Base-by-base conservation (phyloP, 1,140 invertebrate genomes). In the Drosophila cardini region DNA sequence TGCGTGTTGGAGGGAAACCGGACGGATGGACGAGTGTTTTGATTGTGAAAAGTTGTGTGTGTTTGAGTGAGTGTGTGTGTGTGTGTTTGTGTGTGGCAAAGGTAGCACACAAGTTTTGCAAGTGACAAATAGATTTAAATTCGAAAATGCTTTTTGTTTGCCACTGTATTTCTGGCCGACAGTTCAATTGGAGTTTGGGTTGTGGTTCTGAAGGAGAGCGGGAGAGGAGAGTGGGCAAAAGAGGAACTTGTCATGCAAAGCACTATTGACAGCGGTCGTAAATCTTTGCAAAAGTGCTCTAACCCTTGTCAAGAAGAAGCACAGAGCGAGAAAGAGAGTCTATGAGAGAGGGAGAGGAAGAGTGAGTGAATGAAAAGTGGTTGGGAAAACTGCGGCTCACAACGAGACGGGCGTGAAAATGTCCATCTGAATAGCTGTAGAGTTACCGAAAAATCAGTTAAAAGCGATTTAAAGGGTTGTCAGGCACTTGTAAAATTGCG, bases 91-190 rank as follows among this genome's bases (percentile, higher is more conserved):
- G 21, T 26, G 8, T 36, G 52, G 10, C 21, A 84, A 89, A 90
- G 84, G 84, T 90, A 80, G 84, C 85, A 60, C 80, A 87, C 80
- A 87, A 87, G 72, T 87, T 89, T 87, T 52, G 73, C 84, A 89
- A 89, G 85, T 89, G 84, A 89, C 84, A 89, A 89, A 89, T 89
- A 89, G 84, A 89, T 89, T 89, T 89, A 89, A 89, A 89, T 90
- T 89, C 79, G 85, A 90, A 84, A 89, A 89, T 78, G 82, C 73
- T 84, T 87, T 86, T 89, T 72, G 52, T 73, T 71, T 68, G 76
- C 58, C 53, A 56, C 71, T 38, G 38, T 57, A 58, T 76, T 60
- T 60, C 9, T 21, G 16, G 5, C 38, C 15, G 34, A 6, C n/a
- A n/a, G 46, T 61, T 58, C 36, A 26, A 43, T 40, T 53, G 21